A percentile compares a stretch with the other conserved stretches of the same genome.
Evolutionary conservation across 2,888 invertebrate species (phyloP).

Genomic region (Hemaris fuciformis): DNA sequence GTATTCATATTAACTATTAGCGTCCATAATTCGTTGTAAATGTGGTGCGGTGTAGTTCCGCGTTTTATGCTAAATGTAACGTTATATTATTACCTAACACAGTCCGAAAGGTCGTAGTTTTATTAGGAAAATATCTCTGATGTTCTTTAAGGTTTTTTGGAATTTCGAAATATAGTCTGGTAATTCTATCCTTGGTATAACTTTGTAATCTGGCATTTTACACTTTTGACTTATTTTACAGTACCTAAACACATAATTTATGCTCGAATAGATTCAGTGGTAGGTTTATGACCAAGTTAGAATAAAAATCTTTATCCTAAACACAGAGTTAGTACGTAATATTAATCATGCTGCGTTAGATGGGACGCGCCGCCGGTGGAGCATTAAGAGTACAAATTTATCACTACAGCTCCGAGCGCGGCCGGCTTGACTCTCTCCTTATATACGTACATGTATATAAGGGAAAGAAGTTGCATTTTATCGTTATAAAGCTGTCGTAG

Average conservation of each 20-base stretch:
- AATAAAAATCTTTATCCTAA: constrained; percentile 55
- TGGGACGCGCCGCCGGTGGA: constrained; percentile 53
- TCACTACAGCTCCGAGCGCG: constrained; percentile 59
- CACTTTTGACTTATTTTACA: constrained; percentile 12
- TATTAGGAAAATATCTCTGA: not conserved
- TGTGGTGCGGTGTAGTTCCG: constrained; percentile 7
- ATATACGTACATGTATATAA: constrained; percentile 65
- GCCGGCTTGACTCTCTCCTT: constrained; percentile 66
- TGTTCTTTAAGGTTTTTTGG: not conserved
- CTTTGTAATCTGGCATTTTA: constrained; percentile 9
- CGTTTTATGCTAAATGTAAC: constrained; percentile 4
- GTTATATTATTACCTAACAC: not conserved
- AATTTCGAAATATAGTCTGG: constrained; percentile 7
- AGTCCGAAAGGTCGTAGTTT: constrained; percentile 5
- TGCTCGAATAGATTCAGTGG: constrained; percentile 68
- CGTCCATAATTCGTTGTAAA: constrained; percentile 14
- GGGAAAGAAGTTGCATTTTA: constrained; percentile 59
- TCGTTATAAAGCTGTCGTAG: constrained; percentile 30
- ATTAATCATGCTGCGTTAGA: constrained; percentile 49
- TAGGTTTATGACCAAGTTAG: constrained; percentile 77
- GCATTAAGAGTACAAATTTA: constrained; percentile 77
- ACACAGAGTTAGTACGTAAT: constrained; percentile 59
- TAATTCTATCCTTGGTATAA: constrained; percentile 7
- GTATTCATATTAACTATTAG: constrained; percentile 14
- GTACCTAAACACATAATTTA: constrained; percentile 43